Percentiles rank a stretch among this genome's conserved stretches.
phyloP scores from a whole-genome alignment of 2,797 vertebrate species.

The Coregonus sp. region DNA sequence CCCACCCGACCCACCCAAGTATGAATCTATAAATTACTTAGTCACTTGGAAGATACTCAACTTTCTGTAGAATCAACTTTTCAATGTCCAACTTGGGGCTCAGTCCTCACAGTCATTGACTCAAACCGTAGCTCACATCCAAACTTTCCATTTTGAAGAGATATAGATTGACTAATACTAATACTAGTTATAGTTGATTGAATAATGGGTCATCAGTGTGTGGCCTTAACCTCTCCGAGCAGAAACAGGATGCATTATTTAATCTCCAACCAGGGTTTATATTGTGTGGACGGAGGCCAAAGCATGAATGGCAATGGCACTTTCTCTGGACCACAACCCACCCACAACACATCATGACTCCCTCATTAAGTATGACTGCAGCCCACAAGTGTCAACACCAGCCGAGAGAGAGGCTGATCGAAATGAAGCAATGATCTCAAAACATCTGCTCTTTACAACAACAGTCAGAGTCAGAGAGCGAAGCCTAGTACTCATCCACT shows the following conservation, averaged over 20 bases:
- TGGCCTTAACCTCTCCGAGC: slow-evolving; percentile 6
- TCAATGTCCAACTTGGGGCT: not conserved
- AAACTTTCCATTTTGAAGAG: not conserved
- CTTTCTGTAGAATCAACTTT: not conserved
- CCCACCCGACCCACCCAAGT: not conserved
- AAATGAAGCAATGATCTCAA: slow-evolving; percentile 54
- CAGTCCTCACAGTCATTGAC: not conserved
- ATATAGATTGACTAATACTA: not conserved
- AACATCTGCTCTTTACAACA: slow-evolving; percentile 59
- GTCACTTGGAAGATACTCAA: not conserved
- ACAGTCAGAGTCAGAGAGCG: slow-evolving; percentile 6
- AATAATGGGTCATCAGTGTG: slow-evolving; percentile 15
- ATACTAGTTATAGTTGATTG: not conserved
- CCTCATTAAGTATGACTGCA: slow-evolving; percentile 47
- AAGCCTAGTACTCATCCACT: slow-evolving; percentile 21
- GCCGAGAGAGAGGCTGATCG: slow-evolving; percentile 33
- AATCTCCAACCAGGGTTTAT: slow-evolving; percentile 24
- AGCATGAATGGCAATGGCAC: slow-evolving; percentile 1
- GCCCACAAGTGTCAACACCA: slow-evolving; percentile 55
- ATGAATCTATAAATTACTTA: not conserved
- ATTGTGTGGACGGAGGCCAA: slow-evolving; percentile 30
- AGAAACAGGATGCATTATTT: slow-evolving; percentile 36
- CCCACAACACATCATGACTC: slow-evolving; percentile 36
- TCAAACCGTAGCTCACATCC: not conserved
- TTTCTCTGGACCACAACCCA: slow-evolving; percentile 32